A percentile compares a stretch with the other conserved stretches of the same genome.
These are phyloP conservation scores for Ylistrum balloti DNA, from an alignment of 1,140 invertebrate genomes.

Conservation along the genomic window DNA sequence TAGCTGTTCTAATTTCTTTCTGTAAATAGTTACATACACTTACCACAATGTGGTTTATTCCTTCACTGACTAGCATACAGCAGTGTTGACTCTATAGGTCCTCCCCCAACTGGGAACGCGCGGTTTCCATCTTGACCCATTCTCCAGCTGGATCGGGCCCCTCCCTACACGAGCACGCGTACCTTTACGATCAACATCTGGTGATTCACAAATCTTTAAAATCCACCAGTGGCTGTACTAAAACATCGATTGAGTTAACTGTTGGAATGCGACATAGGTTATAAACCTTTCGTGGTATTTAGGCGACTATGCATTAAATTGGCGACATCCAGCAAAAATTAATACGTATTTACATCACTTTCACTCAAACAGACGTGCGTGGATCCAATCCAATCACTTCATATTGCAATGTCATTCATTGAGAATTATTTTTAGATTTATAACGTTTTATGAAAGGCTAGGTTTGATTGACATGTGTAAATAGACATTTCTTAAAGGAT, in stretches of 20 bases:
- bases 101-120: neutral
- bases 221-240: neutral
- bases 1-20: no score
- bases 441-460: neutral
- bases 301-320: neutral
- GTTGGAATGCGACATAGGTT: no score
- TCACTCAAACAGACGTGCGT: neutral
- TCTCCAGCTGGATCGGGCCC: neutral
- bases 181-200: neutral
- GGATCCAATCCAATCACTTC: constrained; percentile 15
- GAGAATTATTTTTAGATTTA: constrained; percentile 14
- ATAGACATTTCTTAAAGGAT: constrained; percentile 12
- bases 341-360: neutral
- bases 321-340: neutral
- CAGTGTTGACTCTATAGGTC: neutral
- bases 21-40: no score
- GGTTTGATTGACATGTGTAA: neutral
- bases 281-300: neutral
- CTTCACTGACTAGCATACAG: neutral
- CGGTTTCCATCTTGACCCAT: neutral
- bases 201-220: neutral
- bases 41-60: neutral
- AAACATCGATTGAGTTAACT: neutral
- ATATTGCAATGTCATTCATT: constrained; percentile 15
- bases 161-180: neutral